Percentiles rank a stretch among this genome's conserved stretches.
phyloP scores from a whole-genome alignment of 2,888 invertebrate species.

The Deilephila porcellus region DNA sequence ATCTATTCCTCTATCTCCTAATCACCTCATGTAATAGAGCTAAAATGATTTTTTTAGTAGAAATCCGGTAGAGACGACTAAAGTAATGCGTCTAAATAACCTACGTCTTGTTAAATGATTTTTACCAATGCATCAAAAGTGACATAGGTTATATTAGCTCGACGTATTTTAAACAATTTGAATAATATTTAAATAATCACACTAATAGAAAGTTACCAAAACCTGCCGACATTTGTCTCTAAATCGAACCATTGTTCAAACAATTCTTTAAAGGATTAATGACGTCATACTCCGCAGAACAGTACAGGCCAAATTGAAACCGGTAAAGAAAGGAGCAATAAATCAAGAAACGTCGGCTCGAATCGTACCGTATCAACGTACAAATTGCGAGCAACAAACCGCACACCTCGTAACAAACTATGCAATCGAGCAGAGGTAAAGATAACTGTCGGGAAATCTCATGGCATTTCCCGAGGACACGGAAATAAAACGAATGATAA shows the following conservation, averaged over 20 bases:
- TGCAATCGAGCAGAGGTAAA: constrained; percentile 1
- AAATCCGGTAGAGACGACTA: no score
- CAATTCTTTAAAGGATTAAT: background rate
- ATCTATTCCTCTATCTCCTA: no score
- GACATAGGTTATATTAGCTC: no score
- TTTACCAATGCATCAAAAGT: no score
- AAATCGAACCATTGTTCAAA: background rate
- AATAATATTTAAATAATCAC: no score
- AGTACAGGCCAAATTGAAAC: constrained; percentile 24
- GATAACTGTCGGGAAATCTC: constrained; percentile 12
- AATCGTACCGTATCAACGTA: constrained; percentile 7
- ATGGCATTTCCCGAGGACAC: background rate
- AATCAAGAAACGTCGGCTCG: constrained; percentile 15
- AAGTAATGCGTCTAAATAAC: no score
- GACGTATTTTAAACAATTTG: no score
- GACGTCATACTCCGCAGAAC: background rate
- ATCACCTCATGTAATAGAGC: no score
- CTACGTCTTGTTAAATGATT: no score
- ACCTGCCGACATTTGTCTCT: no score
- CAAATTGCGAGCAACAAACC: constrained; percentile 21
- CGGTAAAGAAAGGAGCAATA: constrained; percentile 15
- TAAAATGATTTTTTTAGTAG: no score
- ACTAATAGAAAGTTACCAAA: no score
- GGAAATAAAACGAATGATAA: background rate
- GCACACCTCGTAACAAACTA: background rate